These are phyloP conservation scores for Hippoglossus stenolepis DNA, from an alignment of 2,113 vertebrate species.

Conservation along the genomic window DNA sequence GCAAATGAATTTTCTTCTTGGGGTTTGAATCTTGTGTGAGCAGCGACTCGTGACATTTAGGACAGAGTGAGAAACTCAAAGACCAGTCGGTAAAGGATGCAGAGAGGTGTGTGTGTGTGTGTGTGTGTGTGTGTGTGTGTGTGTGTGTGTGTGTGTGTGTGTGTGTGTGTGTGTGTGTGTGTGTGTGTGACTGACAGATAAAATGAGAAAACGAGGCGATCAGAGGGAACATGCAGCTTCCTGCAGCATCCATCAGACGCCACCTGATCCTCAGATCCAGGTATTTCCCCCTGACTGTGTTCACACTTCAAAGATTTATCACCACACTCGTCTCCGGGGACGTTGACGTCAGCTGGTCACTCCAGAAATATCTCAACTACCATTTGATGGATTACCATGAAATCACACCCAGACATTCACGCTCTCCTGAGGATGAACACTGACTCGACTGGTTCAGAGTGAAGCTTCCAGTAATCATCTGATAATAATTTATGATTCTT, in stretches of 20 bases:
- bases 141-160: not conserved
- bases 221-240: too few relatives aligned
- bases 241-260: not conserved
- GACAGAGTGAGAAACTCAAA: not conserved
- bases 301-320: not conserved
- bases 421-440: not conserved
- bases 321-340: not conserved
- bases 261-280: conserved; percentile 18
- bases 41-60: conserved; percentile 51
- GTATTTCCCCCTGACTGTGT: not conserved
- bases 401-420: not conserved
- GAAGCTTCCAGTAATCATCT: too few relatives aligned
- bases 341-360: not conserved
- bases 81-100: conserved; percentile 1
- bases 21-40: conserved; percentile 42
- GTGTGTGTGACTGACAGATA: conserved; percentile 15
- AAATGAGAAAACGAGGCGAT: not conserved
- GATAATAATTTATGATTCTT: too few relatives aligned
- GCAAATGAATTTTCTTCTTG: conserved; percentile 55
- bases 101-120: conserved; percentile 5
- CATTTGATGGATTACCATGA: not conserved
- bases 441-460: too few relatives aligned
- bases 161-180: conserved; percentile 7
- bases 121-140: conserved; percentile 8
- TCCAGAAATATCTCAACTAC: not conserved